Base-by-base conservation (phyloP, 2,797 vertebrate species). In the Tangara arthus region DNA sequence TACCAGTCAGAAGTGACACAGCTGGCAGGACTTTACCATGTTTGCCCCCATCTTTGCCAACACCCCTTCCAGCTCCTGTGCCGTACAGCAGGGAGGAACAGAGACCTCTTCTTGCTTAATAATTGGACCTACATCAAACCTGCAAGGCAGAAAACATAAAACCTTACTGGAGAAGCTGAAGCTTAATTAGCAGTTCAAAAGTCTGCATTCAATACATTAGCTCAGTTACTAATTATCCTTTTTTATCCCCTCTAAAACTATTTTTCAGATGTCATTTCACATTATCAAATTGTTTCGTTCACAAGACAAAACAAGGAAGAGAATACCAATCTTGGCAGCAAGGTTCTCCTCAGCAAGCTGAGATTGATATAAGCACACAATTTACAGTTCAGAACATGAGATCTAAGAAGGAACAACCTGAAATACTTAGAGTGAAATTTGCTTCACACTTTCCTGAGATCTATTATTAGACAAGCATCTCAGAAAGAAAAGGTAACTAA, bases 81-180 rank as follows among this genome's bases (percentile, higher is more conserved):
- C 92, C 0, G 98, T 99, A 47, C 98, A 98, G 20, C 21, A 34
- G 28, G 98, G 96, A 46, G 98, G 99, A 78, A 99, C 98, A 64
- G 96, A 93, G 77, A 98, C 89, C 16, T 97, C 79, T 89, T 98
- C 98, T 94, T 99, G 99, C 89, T 98, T 98, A 61, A 99, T 97
- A 92, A 99, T 98, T 24, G 99, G 99, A 22, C 99, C 99, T 41
- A 99, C 97, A 41, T 99, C 99, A 91, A 99, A 99, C 97, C 99
- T 99, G 79, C 27, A 50, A 93, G 27, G 50, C 52, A 79, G 95
- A 93, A 92, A 64, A 85, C 9, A 68, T 0, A 50, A 11, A 19
- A 30, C 9, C 15, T 41, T 26, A 79, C n/a, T 17, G 16, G 26
- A 83, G 63, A 77, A 81, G 16, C 32, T 55, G 1, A 34, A 73